Conservation (phyloP, 1,140 invertebrate species). For the Drosophila nigromelanica region DNA sequence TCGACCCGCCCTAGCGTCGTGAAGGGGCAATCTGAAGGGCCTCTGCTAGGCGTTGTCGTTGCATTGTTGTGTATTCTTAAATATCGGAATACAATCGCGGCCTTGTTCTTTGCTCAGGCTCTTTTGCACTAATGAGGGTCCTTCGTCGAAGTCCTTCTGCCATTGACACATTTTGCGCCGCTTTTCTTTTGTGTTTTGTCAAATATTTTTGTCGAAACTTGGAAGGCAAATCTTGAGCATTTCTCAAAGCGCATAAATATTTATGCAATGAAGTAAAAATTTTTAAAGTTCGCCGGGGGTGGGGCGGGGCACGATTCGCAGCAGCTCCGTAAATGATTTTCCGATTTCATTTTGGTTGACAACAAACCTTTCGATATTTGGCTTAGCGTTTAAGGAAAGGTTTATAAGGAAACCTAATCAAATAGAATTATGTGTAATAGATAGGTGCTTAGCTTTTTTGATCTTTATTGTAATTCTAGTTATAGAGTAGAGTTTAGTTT, state of each 20-base stretch:
- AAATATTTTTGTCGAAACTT: constrained; percentile 65
- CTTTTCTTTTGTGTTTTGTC: constrained; percentile 55
- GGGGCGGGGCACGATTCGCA: background rate
- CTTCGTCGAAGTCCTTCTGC: constrained; percentile 58
- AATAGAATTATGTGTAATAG: no score
- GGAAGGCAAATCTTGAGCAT: constrained; percentile 54
- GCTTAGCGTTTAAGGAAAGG: no score
- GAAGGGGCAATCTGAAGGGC: constrained; percentile 3
- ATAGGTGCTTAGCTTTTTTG: no score
- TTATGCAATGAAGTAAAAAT: constrained; percentile 79
- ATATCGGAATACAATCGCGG: constrained; percentile 36
- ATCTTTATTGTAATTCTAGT: no score
- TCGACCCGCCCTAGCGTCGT: constrained; percentile 54
- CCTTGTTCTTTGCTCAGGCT: constrained; percentile 68
- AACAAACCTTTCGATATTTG: background rate
- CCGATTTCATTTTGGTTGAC: constrained; percentile 5
- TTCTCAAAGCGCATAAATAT: constrained; percentile 76
- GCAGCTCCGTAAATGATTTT: constrained; percentile 11
- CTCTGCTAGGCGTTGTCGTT: constrained; percentile 38
- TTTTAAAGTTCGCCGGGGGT: constrained; percentile 26
- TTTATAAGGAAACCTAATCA: no score
- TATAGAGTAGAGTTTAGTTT: no score
- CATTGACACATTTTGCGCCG: constrained; percentile 68
- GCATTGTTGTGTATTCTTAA: constrained; percentile 55
- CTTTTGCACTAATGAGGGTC: constrained; percentile 71